These are phyloP conservation scores for Danionella cerebrum DNA, from an alignment of 2,113 vertebrate genomes.

Conservation along the genomic window DNA sequence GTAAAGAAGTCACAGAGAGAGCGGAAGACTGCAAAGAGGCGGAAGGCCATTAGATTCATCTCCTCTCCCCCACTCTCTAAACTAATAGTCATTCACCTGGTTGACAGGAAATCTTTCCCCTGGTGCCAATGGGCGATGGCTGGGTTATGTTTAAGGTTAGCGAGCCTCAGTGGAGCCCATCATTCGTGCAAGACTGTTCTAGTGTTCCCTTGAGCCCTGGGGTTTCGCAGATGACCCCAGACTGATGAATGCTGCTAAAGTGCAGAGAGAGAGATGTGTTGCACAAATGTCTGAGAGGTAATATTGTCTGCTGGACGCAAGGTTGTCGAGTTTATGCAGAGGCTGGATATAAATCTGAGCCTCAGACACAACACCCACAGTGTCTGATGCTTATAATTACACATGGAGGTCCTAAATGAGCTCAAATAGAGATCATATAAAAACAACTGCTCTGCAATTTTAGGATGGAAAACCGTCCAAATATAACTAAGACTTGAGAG, in stretches of 20 bases:
- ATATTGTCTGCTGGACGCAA: not conserved
- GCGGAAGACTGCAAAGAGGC: not conserved
- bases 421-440: no score
- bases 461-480: no score
- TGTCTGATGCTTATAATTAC: not conserved
- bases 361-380: not conserved
- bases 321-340: not conserved
- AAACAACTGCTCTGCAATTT: no score
- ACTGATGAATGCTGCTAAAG: slow-evolving; percentile 19
- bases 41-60: slow-evolving; percentile 20
- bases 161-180: slow-evolving; percentile 46
- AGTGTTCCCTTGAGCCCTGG: slow-evolving; percentile 10
- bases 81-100: slow-evolving; percentile 42
- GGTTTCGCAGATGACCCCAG: slow-evolving; percentile 6
- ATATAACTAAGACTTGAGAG: no score
- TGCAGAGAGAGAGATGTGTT: not conserved
- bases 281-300: slow-evolving; percentile 7
- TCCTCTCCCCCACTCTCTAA: slow-evolving; percentile 1
- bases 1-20: not conserved
- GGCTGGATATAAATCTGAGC: not conserved
- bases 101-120: slow-evolving; percentile 58
- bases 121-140: slow-evolving; percentile 45
- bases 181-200: slow-evolving; percentile 3
- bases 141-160: slow-evolving; percentile 60
- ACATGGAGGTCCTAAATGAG: no score